phyloP scores from a whole-genome alignment of 2,113 vertebrate genomes.

The Capricornis sumatraensis region DNA sequence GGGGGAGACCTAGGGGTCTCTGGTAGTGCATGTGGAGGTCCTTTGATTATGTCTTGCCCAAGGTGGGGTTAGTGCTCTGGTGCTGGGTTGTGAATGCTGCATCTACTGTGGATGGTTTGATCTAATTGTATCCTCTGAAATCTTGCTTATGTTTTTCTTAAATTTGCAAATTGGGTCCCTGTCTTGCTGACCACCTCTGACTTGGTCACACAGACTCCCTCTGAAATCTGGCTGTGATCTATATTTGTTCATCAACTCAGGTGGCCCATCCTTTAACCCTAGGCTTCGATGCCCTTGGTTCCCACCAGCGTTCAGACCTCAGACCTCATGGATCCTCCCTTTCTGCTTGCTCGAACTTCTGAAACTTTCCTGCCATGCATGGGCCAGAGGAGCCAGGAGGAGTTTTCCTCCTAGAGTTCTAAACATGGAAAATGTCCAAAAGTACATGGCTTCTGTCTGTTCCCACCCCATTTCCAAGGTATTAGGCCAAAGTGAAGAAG shows the following conservation, averaged over 20 bases:
- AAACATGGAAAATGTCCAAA: not conserved
- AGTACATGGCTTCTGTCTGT: not conserved
- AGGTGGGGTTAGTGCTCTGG: not conserved
- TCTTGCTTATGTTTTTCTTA: not conserved
- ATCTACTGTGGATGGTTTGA: not conserved
- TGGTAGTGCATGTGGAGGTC: accelerated
- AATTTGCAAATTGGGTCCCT: not conserved
- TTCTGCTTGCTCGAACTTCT: not conserved
- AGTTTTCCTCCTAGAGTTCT: not conserved
- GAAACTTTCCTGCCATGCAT: not conserved
- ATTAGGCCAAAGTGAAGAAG: not conserved
- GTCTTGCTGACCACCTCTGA: not conserved
- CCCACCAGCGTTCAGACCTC: not conserved
- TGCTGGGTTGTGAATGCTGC: not conserved
- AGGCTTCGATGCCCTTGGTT: not conserved
- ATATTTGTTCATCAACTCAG: not conserved
- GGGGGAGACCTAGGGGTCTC: not conserved
- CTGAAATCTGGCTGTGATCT: not conserved
- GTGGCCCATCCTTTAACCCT: not conserved
- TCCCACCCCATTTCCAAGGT: not conserved
- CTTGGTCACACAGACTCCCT: not conserved
- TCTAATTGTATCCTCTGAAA: not conserved
- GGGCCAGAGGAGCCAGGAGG: not conserved
- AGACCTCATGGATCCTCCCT: not conserved
- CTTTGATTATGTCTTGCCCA: not conserved